These are phyloP conservation scores for Platalea minor DNA, from an alignment of 2,797 vertebrate species.

Conservation along the genomic window DNA sequence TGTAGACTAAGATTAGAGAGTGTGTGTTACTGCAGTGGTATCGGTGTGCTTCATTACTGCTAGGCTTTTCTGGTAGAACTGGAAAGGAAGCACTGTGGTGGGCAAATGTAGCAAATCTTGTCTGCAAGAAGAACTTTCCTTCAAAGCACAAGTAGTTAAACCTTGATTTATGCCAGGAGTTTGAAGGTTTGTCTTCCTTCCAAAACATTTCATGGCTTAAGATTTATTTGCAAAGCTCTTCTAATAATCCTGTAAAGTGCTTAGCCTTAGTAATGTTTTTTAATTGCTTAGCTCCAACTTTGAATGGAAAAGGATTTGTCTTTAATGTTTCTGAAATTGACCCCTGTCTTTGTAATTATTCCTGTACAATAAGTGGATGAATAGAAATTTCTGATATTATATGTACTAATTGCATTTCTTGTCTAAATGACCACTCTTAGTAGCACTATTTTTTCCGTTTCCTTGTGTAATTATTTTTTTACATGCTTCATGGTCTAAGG, in stretches of 20 bases:
- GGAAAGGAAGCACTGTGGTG: background rate
- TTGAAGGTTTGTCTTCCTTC: background rate
- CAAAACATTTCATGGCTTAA: background rate
- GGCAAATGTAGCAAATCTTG: background rate
- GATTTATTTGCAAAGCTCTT: constrained; percentile 28
- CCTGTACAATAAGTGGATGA: background rate
- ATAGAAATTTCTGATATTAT: background rate
- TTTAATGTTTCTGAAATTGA: background rate
- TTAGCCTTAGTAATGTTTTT: background rate
- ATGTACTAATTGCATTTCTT: background rate
- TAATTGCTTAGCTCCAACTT: background rate
- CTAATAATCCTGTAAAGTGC: constrained; percentile 6
- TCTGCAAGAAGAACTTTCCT: background rate
- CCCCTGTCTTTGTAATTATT: background rate
- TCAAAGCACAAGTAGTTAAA: background rate
- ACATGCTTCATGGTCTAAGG: background rate
- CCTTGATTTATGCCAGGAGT: background rate
- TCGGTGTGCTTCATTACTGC: background rate
- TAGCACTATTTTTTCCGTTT: background rate
- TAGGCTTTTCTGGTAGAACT: background rate
- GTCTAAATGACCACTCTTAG: background rate
- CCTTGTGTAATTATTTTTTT: background rate
- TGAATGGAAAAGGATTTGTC: background rate
- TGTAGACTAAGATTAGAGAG: background rate
- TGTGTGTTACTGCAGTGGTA: background rate